phyloP scores from a whole-genome alignment of 2,888 invertebrate genomes.

The Adineta ricciae region DNA sequence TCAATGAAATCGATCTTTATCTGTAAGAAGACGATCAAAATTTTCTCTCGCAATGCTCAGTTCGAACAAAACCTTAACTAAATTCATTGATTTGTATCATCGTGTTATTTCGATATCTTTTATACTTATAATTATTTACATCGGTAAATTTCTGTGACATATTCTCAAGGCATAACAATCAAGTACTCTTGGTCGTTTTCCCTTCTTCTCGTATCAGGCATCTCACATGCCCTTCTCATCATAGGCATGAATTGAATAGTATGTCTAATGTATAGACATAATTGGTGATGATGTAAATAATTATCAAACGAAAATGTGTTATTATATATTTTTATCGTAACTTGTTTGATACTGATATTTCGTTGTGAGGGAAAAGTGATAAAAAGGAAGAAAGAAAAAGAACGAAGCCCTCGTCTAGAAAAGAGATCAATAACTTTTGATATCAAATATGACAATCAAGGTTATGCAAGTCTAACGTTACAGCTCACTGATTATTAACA shows the following conservation, averaged over 20 bases:
- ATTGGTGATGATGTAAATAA: not conserved
- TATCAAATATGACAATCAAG: not conserved
- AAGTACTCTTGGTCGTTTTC: not conserved
- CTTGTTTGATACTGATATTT: not conserved
- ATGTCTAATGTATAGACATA: not conserved
- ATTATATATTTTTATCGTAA: not conserved
- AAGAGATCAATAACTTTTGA: not conserved
- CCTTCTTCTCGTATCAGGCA: not conserved
- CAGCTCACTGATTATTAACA: not conserved
- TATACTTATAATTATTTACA: not conserved
- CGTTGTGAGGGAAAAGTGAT: not conserved
- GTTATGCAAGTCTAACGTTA: not conserved
- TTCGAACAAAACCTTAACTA: too few relatives aligned
- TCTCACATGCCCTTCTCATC: not conserved
- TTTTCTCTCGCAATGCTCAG: too few relatives aligned
- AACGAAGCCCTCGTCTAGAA: not conserved
- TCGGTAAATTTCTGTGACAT: not conserved
- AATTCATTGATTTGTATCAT: too few relatives aligned
- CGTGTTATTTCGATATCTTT: not conserved
- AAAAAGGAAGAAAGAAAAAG: not conserved
- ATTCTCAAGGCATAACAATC: not conserved
- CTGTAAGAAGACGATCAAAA: conserved; percentile 54
- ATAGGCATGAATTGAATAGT: not conserved
- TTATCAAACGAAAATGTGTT: not conserved
- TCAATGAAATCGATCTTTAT: conserved; percentile 71